These are phyloP conservation scores for Dendrocopos noguchii DNA, from an alignment of 2,113 vertebrate species.

Conservation along the genomic window DNA sequence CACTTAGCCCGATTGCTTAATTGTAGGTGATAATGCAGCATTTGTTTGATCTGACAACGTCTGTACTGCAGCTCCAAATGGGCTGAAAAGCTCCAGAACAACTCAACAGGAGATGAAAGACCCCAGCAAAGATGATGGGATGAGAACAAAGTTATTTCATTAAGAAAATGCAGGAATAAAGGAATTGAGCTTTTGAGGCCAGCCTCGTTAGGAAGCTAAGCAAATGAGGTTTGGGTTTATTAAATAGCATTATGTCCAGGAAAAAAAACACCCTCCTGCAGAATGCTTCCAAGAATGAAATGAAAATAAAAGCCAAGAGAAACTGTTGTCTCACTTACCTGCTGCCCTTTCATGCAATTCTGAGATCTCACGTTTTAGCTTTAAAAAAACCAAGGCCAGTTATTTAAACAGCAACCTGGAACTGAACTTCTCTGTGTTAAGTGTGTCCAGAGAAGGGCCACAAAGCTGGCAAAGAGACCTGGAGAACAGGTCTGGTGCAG, in stretches of 20 bases:
- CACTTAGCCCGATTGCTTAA: constrained; percentile 6
- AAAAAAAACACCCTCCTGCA: background rate
- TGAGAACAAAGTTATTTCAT: constrained; percentile 11
- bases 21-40: background rate
- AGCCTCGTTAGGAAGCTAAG: background rate
- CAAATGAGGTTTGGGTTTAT: constrained; percentile 44
- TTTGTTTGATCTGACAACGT: background rate
- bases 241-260: constrained; percentile 11
- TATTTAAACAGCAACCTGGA: background rate
- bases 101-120: background rate
- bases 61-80: background rate
- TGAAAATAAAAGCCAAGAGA: background rate
- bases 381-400: background rate
- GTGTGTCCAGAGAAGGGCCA: too few species aligned
- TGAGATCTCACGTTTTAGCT: background rate
- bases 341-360: background rate
- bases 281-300: background rate
- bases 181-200: background rate
- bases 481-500: too few species aligned
- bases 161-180: background rate
- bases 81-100: background rate
- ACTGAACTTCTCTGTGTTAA: background rate
- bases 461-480: too few species aligned
- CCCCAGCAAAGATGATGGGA: background rate
- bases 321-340: background rate